These are phyloP conservation scores for Drosophila paramelanica DNA, from an alignment of 2,888 invertebrate genomes.

Conservation along the genomic window DNA sequence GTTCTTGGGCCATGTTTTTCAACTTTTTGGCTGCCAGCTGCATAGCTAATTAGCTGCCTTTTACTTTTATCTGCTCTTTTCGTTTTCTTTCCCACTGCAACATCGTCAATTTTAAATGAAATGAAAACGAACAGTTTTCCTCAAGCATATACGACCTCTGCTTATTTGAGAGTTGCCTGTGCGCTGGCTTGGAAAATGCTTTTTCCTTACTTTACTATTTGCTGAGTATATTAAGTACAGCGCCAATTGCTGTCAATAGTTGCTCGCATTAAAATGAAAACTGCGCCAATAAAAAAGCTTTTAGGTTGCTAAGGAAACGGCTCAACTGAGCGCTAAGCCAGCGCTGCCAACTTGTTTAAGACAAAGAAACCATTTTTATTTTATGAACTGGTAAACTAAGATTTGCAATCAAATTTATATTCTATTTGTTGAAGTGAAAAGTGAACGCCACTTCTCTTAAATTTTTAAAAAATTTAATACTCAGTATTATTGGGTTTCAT, in stretches of 20 bases:
- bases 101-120: slow-evolving; percentile 3
- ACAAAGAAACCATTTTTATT: neutral
- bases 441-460: too few species aligned
- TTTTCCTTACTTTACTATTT: slow-evolving; percentile 14
- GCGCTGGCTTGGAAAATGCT: slow-evolving; percentile 16
- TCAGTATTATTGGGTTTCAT: too few species aligned
- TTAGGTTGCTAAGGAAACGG: neutral
- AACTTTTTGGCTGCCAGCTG: slow-evolving; percentile 36
- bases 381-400: too few species aligned
- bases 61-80: slow-evolving; percentile 2
- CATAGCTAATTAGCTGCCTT: slow-evolving; percentile 51
- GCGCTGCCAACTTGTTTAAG: neutral
- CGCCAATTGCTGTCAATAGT: slow-evolving; percentile 22
- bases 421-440: too few species aligned
- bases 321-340: too few species aligned
- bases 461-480: too few species aligned
- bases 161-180: slow-evolving; percentile 1
- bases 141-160: neutral
- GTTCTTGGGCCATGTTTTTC: slow-evolving; percentile 36
- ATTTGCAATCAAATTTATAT: too few species aligned
- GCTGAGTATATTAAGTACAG: slow-evolving; percentile 21
- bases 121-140: slow-evolving; percentile 1
- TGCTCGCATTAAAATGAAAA: slow-evolving; percentile 2
- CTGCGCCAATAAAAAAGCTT: slow-evolving; percentile 9
- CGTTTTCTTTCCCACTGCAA: neutral